Evolutionary conservation across 23 tunicate genomes (phyloP), one percentile per base, ranked within the genome.

Genomic region (Oikopleura dioica): DNA sequence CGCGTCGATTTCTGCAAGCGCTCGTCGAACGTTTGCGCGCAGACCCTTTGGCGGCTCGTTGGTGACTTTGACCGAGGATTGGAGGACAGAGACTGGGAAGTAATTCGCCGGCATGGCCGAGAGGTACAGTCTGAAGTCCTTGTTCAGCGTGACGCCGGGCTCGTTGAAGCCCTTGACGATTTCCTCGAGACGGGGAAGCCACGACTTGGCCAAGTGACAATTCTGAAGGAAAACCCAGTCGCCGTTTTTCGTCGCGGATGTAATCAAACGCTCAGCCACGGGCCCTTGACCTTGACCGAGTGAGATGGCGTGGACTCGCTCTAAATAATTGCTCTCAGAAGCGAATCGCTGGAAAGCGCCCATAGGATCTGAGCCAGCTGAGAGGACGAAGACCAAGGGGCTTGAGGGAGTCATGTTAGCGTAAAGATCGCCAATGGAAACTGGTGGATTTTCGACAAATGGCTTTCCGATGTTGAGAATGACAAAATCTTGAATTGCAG

Each of bases 261-360:
- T 82, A 76, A 89, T 81, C 37, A 89, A 37, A 51, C 78, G 77
- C 36, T 84, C 89, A 21, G 96, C 96, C 0, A 89, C 85, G 35
- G 89, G 89, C 5, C 96, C 96, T 69, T 89, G 96, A 67, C 96
- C 96, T 89, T 89, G 96, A 24, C 96, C 96, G 33, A 89, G 86
- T 1, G 96, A 89, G 37, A 89, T 89, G 34, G 89, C 91, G 59
- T 89, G 86, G 9, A 82, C 36, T 50, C 82, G 81, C 36, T 82
- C 83, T 0, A 68, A 69, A 68, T 78, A 82, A 76, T 84, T 83
- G 33, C 77, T 79, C 75, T 85, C 87, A 38, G 76, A 78, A 34
- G 97, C 97, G 58, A 91, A 85, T 5, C 87, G 75, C 38, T 85
- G 9, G 78, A 91, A 85, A 1, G 94, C 87, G 32, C 87, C 87